phyloP scores from a whole-genome alignment of 1,140 invertebrate genomes.

The Anagrus nilaparvatae region DNA sequence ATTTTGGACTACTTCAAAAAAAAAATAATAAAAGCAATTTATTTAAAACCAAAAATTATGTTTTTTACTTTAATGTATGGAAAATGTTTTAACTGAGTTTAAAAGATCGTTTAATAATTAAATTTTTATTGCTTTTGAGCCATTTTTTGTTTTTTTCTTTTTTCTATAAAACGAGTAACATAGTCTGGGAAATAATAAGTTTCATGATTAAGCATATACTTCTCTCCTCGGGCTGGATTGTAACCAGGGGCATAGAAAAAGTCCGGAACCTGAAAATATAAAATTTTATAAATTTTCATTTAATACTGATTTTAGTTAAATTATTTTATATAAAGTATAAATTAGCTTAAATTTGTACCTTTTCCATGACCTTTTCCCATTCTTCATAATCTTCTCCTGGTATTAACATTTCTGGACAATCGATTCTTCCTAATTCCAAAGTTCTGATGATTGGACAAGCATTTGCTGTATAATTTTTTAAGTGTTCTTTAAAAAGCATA shows the following conservation, averaged over 20 bases:
- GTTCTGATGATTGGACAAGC: neutral
- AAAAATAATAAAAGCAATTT: neutral
- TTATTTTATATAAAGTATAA: conserved; percentile 16
- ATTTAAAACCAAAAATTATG: neutral
- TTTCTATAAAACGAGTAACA: conserved; percentile 13
- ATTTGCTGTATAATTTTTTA: conserved; percentile 15
- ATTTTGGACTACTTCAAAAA: neutral
- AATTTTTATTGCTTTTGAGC: neutral
- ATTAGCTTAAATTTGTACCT: conserved; percentile 34
- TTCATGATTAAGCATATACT: conserved; percentile 32
- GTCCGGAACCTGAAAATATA: conserved; percentile 42
- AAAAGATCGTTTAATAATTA: conserved; percentile 4
- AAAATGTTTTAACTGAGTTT: neutral
- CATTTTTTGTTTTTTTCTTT: conserved; percentile 9
- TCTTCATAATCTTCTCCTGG: conserved; percentile 42
- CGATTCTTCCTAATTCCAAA: conserved; percentile 35
- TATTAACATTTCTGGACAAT: conserved; percentile 53
- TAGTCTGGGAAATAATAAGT: too few species aligned
- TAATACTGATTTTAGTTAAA: conserved; percentile 1
- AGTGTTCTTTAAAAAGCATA: conserved; percentile 22
- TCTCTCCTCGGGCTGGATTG: conserved; percentile 46
- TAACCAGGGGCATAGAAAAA: conserved; percentile 44
- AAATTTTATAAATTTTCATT: conserved; percentile 3
- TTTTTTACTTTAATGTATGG: neutral
- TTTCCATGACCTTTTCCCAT: conserved; percentile 33